Evolutionary conservation across 2,888 invertebrate species (phyloP), one percentile per base, ranked within the genome.

Genomic region (Abscondita cerata): DNA sequence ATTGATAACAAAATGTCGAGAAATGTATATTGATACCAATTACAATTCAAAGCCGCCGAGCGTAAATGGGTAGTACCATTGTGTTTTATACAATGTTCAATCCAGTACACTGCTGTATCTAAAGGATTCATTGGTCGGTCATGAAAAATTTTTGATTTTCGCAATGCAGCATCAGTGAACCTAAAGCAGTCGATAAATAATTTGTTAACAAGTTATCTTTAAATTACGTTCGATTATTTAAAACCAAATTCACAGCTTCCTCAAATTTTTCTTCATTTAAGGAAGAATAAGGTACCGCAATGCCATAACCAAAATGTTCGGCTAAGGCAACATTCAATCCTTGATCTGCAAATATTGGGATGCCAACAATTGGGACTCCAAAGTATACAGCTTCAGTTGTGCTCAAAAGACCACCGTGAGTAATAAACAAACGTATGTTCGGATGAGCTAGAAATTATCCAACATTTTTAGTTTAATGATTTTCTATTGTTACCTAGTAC

Each of bases 391-490:
- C 81, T 71, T 86, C 86, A 67, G 83, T 82, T 12, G 82, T 77
- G 62, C 85, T 84, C 69, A 86, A 80, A 40, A 84, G 76, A 0
- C 86, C 87, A 19, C 85, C 86, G 69, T 85, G 83, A 12, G 84
- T 85, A 55, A 87, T 83, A 66, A 87, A 86, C 0, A 84, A 71
- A 59, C 80, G 81, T 1, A 85, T 79, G 54, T 84, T 84, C 1
- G 78, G 77, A 73, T 86, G 85, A 1, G 81, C 83, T 84, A 38
- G 16, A 18, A 44, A 2, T 11, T 9, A 11, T n/a, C n/a, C n/a
- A n/a, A n/a, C n/a, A n/a, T n/a, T n/a, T n/a, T n/a, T n/a, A n/a
- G n/a, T n/a, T n/a, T 41, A 41, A 38, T 12, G n/a, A 13, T 4
- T 4, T 6, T 6, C 6, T 31, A 31, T 31, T 31, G 2, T 44